Conservation (phyloP, 1,140 invertebrate species). For the Drosophila rhopaloa region DNA sequence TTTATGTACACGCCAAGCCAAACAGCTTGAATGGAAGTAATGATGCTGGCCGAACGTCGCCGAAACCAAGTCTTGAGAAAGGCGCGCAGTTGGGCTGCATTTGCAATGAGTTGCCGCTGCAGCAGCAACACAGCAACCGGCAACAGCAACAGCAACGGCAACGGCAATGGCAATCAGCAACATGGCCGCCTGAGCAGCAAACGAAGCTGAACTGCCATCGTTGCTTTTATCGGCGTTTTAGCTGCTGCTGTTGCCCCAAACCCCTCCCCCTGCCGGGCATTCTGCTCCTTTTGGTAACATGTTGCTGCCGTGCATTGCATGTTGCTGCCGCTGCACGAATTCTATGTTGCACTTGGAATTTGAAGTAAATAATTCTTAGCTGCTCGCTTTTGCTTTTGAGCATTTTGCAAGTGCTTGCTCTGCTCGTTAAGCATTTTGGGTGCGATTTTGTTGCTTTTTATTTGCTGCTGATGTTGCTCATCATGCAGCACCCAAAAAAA, state of each 20-base stretch:
- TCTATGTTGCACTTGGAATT: conserved; percentile 81
- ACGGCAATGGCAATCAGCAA: conserved; percentile 77
- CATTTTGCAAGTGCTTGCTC: conserved; percentile 71
- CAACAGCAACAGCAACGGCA: conserved; percentile 48
- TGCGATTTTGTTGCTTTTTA: conserved; percentile 57
- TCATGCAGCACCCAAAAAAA: conserved; percentile 55
- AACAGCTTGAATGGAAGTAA: conserved; percentile 83
- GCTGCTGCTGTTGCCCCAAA: conserved; percentile 29
- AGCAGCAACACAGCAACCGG: conserved; percentile 50
- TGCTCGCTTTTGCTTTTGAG: conserved; percentile 53
- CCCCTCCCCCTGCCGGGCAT: neutral
- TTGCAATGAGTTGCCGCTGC: conserved; percentile 76
- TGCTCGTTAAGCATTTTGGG: conserved; percentile 80
- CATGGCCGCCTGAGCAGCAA: conserved; percentile 81
- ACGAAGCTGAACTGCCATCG: conserved; percentile 80
- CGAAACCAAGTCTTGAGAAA: conserved; percentile 76
- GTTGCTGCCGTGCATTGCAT: conserved; percentile 65
- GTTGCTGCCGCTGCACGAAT: conserved; percentile 75
- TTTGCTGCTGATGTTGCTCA: conserved; percentile 60
- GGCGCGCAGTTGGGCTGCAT: conserved; percentile 76
- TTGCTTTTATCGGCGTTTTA: conserved; percentile 79
- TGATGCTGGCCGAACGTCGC: conserved; percentile 69
- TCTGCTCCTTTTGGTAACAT: conserved; percentile 69
- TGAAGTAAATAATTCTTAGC: conserved; percentile 81
- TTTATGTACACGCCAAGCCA: conserved; percentile 81